A percentile compares a stretch with the other conserved stretches of the same genome.
phyloP scores from a whole-genome alignment of 2,888 invertebrate species.

The Xanthorhoe designata region DNA sequence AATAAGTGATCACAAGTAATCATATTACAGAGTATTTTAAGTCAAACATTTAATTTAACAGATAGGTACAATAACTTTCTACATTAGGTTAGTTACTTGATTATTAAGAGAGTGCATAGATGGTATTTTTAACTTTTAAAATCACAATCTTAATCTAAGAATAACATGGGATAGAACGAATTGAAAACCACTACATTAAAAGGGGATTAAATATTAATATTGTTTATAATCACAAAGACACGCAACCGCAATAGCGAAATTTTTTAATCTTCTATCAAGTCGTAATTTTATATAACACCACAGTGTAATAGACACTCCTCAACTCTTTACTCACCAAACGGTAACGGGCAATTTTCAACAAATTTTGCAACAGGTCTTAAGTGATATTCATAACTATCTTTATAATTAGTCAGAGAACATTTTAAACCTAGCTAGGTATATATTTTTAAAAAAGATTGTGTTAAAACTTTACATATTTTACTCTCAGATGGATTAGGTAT shows the following conservation, averaged over 20 bases:
- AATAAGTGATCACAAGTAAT: conserved; percentile 19
- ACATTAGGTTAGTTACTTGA: conserved; percentile 61
- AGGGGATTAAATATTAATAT: conserved; percentile 63
- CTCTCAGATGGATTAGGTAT: conserved; percentile 23
- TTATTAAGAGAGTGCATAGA: conserved; percentile 60
- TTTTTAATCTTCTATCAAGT: conserved; percentile 37
- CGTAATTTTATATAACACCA: conserved; percentile 33
- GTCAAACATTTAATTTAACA: conserved; percentile 24
- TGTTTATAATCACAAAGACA: conserved; percentile 52
- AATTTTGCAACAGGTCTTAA: conserved; percentile 75
- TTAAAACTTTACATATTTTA: conserved; percentile 29
- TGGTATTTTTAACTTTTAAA: conserved; percentile 74
- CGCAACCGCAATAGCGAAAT: conserved; percentile 46
- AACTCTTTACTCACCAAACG: conserved; percentile 39
- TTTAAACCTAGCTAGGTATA: conserved; percentile 64
- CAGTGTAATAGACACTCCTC: conserved; percentile 21
- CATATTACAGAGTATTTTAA: conserved; percentile 29
- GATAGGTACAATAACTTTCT: conserved; percentile 45
- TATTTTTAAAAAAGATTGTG: conserved; percentile 51
- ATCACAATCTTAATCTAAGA: conserved; percentile 71
- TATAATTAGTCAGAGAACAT: conserved; percentile 74
- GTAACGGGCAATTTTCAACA: conserved; percentile 41
- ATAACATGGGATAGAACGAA: conserved; percentile 65
- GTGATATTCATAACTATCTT: conserved; percentile 71
- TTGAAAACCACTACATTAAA: conserved; percentile 68